Percentiles rank a stretch among this genome's conserved stretches.
Conservation (phyloP, 2,888 invertebrate genomes). For the Thelaira solivaga region DNA sequence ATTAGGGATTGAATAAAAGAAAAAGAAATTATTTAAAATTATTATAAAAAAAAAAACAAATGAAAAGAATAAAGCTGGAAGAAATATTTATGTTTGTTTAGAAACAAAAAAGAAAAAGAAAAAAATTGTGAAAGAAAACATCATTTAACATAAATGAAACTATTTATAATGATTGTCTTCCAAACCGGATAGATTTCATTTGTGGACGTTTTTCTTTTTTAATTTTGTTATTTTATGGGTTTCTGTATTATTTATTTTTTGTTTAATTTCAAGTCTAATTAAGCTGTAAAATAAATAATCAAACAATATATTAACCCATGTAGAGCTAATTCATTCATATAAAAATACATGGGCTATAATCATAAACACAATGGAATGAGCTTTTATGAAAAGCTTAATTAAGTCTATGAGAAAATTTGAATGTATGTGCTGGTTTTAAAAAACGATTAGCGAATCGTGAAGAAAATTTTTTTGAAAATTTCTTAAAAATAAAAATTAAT, state of each 20-base stretch:
- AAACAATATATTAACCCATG: slow-evolving; percentile 20
- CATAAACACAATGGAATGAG: too few species aligned
- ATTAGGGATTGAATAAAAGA: slow-evolving; percentile 37
- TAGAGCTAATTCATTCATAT: too few species aligned
- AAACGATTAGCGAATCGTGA: too few species aligned
- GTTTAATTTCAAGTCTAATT: slow-evolving; percentile 30
- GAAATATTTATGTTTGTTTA: slow-evolving; percentile 26
- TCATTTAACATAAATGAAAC: slow-evolving; percentile 34
- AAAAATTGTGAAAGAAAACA: slow-evolving; percentile 12
- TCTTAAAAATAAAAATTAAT: too few species aligned
- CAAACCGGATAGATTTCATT: slow-evolving; percentile 47
- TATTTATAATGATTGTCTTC: slow-evolving; percentile 48
- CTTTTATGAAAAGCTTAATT: too few species aligned
- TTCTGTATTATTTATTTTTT: not conserved
- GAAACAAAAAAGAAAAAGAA: not conserved
- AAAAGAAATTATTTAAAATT: not conserved
- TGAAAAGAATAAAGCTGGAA: slow-evolving; percentile 14
- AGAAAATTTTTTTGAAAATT: too few species aligned
- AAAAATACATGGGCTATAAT: too few species aligned
- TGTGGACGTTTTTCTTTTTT: slow-evolving; percentile 20
- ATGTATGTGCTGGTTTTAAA: too few species aligned
- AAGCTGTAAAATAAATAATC: slow-evolving; percentile 31
- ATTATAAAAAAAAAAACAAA: slow-evolving; percentile 10
- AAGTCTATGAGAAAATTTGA: too few species aligned
- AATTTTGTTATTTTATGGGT: too few species aligned